phyloP scores from a whole-genome alignment of 2,888 invertebrate genomes.

The Leucoptera coffeella region DNA sequence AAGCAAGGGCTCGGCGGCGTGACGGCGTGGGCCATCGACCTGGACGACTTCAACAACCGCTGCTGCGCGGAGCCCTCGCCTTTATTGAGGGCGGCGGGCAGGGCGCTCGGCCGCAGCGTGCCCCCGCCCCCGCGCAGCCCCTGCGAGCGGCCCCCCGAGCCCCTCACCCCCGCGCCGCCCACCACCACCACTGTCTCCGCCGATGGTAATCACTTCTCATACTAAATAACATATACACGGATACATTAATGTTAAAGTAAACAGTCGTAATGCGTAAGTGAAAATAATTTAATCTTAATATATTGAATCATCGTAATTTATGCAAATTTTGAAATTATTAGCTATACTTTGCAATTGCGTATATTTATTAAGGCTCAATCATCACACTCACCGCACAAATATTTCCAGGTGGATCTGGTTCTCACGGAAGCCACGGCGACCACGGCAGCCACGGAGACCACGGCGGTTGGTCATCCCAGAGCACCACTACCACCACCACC shows the following conservation, averaged over 20 bases:
- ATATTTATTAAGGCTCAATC: too few relatives aligned
- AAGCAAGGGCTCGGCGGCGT: slow-evolving; percentile 72
- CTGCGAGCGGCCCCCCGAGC: slow-evolving; percentile 65
- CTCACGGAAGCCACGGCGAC: slow-evolving; percentile 17
- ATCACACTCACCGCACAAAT: slow-evolving; percentile 6
- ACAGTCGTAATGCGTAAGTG: too few relatives aligned
- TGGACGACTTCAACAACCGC: slow-evolving; percentile 81
- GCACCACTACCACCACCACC: slow-evolving; percentile 18
- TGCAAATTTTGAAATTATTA: too few relatives aligned
- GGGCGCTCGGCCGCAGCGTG: slow-evolving; percentile 60
- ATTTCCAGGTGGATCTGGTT: slow-evolving; percentile 13
- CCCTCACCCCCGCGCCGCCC: slow-evolving; percentile 71
- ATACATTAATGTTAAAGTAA: too few relatives aligned
- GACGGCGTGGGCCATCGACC: slow-evolving; percentile 81
- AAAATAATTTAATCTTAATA: too few relatives aligned
- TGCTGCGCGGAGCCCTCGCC: slow-evolving; percentile 80
- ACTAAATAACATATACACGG: too few relatives aligned
- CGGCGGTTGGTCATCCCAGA: slow-evolving; percentile 24
- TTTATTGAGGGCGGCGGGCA: slow-evolving; percentile 68
- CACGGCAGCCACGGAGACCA: slow-evolving; percentile 17
- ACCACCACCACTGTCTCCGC: slow-evolving; percentile 58
- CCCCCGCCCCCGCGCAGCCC: slow-evolving; percentile 43
- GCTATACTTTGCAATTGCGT: too few relatives aligned
- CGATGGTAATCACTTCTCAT: too few relatives aligned
- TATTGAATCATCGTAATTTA: too few relatives aligned